phyloP scores from a whole-genome alignment of 2,888 invertebrate species.

The Yponomeuta sedellus region DNA sequence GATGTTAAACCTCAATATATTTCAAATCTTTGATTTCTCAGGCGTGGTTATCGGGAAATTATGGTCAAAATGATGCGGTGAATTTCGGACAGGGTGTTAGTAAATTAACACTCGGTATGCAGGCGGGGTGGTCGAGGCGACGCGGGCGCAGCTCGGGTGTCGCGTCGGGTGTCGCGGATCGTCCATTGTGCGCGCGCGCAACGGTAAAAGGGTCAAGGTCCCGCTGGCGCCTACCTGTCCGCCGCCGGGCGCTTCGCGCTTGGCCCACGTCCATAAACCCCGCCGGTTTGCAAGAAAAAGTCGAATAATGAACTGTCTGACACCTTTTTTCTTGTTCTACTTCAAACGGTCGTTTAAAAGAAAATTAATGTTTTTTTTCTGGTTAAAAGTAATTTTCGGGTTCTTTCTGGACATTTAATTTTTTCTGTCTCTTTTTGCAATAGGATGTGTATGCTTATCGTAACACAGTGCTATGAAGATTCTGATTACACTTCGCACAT shows the following conservation, averaged over 20 bases:
- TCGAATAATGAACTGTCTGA: not conserved
- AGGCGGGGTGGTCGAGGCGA: conserved; percentile 26
- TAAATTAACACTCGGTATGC: conserved; percentile 25
- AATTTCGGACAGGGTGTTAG: too few species aligned
- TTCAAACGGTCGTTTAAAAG: not conserved
- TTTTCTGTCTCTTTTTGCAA: not conserved
- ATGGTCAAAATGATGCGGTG: not conserved
- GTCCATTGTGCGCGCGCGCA: conserved; percentile 38
- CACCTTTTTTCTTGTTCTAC: not conserved
- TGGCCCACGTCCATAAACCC: conserved; percentile 10
- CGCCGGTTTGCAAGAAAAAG: not conserved
- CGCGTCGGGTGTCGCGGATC: conserved; percentile 61
- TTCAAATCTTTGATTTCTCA: too few species aligned
- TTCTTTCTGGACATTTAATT: not conserved
- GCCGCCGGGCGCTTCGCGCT: conserved; percentile 38
- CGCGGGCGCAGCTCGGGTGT: conserved; percentile 45
- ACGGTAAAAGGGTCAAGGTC: conserved; percentile 62
- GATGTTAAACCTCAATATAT: too few species aligned
- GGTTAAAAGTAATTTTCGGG: not conserved
- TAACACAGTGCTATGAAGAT: not conserved
- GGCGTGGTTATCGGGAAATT: too few species aligned
- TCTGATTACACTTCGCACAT: too few species aligned
- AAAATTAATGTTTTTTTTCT: conserved; percentile 2
- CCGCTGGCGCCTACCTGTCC: conserved; percentile 55
- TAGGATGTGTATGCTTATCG: not conserved